phyloP scores from a whole-genome alignment of 2,888 invertebrate species.

The Drosophila mulleri region DNA sequence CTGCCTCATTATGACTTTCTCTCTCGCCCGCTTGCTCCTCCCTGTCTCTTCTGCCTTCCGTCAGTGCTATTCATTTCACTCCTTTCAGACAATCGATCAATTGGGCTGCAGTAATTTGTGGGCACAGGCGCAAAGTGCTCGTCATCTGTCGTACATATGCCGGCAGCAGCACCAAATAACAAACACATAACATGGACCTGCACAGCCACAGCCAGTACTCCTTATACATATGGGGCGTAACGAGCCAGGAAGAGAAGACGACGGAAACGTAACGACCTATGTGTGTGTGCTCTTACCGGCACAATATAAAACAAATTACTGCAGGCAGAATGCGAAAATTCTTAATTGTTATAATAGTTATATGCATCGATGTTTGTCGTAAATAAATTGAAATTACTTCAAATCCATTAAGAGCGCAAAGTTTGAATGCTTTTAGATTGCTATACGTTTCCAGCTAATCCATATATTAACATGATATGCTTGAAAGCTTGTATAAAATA shows the following conservation, averaged over 20 bases:
- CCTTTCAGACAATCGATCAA: constrained; percentile 73
- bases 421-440: neutral
- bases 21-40: neutral
- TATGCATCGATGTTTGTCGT: neutral
- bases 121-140: constrained; percentile 70
- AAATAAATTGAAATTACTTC: neutral
- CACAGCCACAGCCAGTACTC: constrained; percentile 22
- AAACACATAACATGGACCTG: constrained; percentile 25
- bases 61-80: constrained; percentile 26
- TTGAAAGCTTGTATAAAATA: too few relatives aligned
- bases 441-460: neutral
- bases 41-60: neutral
- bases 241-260: neutral
- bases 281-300: constrained; percentile 20
- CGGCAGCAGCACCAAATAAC: constrained; percentile 32
- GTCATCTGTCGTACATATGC: constrained; percentile 64
- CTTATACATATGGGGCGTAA: constrained; percentile 4
- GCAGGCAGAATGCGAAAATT: constrained; percentile 12
- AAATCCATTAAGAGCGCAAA: neutral
- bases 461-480: too few relatives aligned
- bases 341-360: constrained; percentile 20
- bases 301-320: constrained; percentile 27
- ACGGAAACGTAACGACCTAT: neutral
- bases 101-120: constrained; percentile 80
- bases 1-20: constrained; percentile 1